A percentile compares a stretch with the other conserved stretches of the same genome.
Conservation (phyloP, 2,888 invertebrate genomes). For the Eupeodes luniger region DNA sequence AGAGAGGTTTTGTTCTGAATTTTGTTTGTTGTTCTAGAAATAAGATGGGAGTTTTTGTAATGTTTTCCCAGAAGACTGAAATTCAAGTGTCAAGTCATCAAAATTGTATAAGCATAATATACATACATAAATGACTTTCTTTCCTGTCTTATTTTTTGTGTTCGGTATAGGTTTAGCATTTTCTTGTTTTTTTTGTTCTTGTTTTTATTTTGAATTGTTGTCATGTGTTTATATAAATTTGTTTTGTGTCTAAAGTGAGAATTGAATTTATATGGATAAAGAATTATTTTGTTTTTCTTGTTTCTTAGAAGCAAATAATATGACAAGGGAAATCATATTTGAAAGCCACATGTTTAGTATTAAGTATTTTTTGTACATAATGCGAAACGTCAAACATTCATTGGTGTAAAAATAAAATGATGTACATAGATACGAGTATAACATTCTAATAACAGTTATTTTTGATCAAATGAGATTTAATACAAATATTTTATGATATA, state of each 20-base stretch:
- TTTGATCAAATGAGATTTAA: too few relatives aligned
- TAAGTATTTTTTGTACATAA: background rate
- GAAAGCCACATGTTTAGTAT: background rate
- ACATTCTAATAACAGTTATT: too few relatives aligned
- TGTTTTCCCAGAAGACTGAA: conserved; percentile 22
- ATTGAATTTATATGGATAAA: conserved; percentile 39
- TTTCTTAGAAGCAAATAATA: background rate
- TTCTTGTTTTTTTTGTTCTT: conserved; percentile 11
- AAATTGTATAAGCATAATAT: conserved; percentile 41
- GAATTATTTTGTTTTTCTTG: background rate
- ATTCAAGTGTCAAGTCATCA: conserved; percentile 23
- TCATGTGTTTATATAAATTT: conserved; percentile 29
- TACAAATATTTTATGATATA: too few relatives aligned
- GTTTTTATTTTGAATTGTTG: conserved; percentile 30
- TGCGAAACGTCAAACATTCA: too few relatives aligned
- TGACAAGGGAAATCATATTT: conserved; percentile 22
- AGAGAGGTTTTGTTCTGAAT: background rate
- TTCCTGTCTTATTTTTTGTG: background rate
- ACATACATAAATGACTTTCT: background rate
- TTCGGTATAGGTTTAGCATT: too few relatives aligned
- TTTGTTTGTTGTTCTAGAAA: conserved; percentile 35
- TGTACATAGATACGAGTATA: background rate
- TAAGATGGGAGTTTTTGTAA: conserved; percentile 33
- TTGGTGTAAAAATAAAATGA: too few relatives aligned
- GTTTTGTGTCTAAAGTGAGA: conserved; percentile 16